Evolutionary conservation across 2,113 vertebrate species (phyloP).

Genomic region (Pelecanus crispus): DNA sequence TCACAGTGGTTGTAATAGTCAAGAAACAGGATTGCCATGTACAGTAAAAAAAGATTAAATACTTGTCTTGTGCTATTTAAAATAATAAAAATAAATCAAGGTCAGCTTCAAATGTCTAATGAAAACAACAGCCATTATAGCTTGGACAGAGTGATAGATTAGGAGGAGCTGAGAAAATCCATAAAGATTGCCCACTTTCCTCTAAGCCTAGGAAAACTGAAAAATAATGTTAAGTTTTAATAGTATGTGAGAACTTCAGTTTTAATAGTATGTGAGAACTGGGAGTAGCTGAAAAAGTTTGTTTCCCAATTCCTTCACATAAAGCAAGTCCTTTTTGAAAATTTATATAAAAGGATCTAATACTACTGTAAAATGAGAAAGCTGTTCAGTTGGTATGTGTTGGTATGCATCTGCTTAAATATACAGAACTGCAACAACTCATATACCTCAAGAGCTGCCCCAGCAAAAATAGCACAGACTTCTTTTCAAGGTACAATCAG

Average conservation of each 20-base stretch:
- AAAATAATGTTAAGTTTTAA: neutral
- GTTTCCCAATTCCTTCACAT: neutral
- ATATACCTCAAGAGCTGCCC: neutral
- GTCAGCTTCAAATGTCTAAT: neutral
- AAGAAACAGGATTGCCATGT: neutral
- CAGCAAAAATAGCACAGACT: neutral
- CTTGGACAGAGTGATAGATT: neutral
- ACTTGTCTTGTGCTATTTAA: neutral
- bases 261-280: neutral
- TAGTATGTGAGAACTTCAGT: neutral
- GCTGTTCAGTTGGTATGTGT: neutral
- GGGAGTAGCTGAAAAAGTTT: neutral
- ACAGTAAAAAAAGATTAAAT: neutral
- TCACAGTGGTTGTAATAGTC: neutral
- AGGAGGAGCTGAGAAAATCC: neutral
- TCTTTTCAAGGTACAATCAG: neutral
- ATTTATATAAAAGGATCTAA: neutral
- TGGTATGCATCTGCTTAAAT: neutral
- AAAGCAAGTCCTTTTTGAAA: neutral
- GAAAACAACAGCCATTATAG: neutral
- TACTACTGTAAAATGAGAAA: neutral
- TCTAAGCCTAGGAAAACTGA: neutral
- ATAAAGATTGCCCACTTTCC: neutral
- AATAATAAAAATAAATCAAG: neutral
- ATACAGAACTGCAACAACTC: neutral